A percentile compares a stretch with the other conserved stretches of the same genome.
Conservation (phyloP, 1,140 invertebrate species). For the Amyelois transitella region DNA sequence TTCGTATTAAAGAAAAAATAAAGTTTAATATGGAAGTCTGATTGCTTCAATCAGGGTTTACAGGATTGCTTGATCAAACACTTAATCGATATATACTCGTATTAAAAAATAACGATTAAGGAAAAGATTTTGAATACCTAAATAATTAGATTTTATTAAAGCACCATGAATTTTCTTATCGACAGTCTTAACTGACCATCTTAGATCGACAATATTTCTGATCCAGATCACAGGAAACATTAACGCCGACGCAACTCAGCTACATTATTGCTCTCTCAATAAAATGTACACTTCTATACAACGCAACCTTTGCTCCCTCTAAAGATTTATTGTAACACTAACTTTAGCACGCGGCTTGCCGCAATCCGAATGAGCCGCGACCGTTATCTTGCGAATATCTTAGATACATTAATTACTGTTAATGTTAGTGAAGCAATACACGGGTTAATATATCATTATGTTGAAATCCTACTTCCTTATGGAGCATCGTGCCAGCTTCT, state of each 20-base stretch:
- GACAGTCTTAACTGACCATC: neutral
- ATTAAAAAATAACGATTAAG: no score
- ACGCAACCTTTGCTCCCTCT: neutral
- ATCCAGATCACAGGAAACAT: conserved; percentile 31
- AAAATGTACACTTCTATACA: neutral
- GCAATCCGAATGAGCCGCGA: neutral
- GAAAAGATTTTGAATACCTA: no score
- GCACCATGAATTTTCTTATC: neutral
- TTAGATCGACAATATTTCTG: conserved; percentile 12
- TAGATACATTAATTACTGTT: neutral
- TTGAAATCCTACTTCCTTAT: no score
- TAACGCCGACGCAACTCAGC: neutral
- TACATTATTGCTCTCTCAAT: neutral
- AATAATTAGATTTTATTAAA: neutral
- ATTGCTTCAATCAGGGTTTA: no score
- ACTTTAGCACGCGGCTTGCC: no score
- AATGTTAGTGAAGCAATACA: neutral
- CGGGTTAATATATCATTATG: neutral
- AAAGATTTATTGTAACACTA: neutral
- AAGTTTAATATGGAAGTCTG: no score
- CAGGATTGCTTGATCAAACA: no score
- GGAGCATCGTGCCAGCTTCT: no score
- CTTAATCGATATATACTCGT: no score
- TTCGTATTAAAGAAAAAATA: no score
- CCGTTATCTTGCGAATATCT: neutral